Conservation (phyloP, 2,113 vertebrate genomes). For the Amphilophus citrinellus region DNA sequence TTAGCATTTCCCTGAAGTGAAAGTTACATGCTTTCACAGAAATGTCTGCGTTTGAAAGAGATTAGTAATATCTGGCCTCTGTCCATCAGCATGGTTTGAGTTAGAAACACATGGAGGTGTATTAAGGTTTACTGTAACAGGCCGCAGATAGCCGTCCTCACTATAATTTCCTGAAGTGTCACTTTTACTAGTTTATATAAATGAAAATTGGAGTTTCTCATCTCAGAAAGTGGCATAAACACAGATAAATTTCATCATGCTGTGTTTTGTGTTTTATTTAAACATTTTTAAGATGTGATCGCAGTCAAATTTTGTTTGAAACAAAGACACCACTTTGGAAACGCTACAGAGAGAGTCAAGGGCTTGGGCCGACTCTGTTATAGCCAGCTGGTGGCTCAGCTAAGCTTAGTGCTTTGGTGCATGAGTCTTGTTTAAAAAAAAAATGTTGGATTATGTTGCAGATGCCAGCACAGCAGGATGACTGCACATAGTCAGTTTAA, state of each 20-base stretch:
- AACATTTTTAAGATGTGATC: constrained; percentile 3
- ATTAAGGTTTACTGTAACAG: constrained; percentile 58
- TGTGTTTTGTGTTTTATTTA: constrained; percentile 12
- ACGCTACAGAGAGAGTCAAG: neutral
- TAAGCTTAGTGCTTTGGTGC: constrained; percentile 1
- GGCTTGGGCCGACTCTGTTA: neutral
- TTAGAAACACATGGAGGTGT: constrained; percentile 64
- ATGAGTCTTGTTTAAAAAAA: constrained; percentile 2
- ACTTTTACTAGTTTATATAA: constrained; percentile 6
- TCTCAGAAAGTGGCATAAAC: constrained; percentile 16
- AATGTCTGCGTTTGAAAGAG: constrained; percentile 15
- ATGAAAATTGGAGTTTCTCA: constrained; percentile 18
- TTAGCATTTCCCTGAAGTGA: constrained; percentile 35
- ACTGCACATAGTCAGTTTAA: neutral
- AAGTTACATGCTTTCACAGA: constrained; percentile 39
- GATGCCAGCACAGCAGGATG: constrained; percentile 36
- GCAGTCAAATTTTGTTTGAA: constrained; percentile 27
- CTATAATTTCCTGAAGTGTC: constrained; percentile 74
- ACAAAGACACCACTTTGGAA: constrained; percentile 2
- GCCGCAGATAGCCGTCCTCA: constrained; percentile 52
- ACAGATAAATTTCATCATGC: constrained; percentile 17
- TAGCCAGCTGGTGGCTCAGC: neutral
- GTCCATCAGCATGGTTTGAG: constrained; percentile 71
- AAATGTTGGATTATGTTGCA: constrained; percentile 28
- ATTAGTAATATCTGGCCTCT: constrained; percentile 53